These are phyloP conservation scores for Notoglanidium macrostoma DNA, from an alignment of 2,797 vertebrate genomes.

Conservation along the genomic window DNA sequence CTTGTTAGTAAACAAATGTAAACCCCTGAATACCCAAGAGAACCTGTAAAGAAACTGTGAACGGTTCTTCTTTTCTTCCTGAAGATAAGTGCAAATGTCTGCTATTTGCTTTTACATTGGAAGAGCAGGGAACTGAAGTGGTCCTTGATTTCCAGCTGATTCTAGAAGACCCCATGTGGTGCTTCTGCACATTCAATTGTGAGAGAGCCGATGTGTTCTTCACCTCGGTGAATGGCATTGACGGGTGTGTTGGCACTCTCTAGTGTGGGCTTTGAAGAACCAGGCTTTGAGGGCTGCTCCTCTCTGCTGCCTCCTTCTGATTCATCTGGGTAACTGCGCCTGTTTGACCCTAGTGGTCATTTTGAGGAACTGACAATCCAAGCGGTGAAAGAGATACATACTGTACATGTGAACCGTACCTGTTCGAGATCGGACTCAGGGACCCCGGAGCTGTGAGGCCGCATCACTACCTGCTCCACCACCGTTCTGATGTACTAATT, in stretches of 20 bases:
- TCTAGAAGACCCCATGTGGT: constrained; percentile 17
- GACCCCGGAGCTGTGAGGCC: not conserved
- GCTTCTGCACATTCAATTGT: not conserved
- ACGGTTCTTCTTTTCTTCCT: not conserved
- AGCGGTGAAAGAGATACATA: not conserved
- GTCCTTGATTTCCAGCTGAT: constrained; percentile 6
- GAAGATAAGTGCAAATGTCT: not conserved
- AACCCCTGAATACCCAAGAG: not conserved
- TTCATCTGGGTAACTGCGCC: not conserved
- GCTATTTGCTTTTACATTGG: constrained; percentile 35
- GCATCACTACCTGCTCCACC: not conserved
- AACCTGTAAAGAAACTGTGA: not conserved
- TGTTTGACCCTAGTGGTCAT: not conserved
- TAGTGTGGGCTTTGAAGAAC: constrained; percentile 31
- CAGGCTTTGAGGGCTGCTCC: not conserved
- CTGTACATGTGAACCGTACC: not conserved
- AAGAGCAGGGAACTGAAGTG: not conserved
- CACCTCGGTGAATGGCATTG: not conserved
- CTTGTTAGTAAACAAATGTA: not conserved
- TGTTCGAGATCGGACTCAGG: not conserved
- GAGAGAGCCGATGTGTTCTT: constrained; percentile 25
- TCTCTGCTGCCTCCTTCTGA: constrained; percentile 43
- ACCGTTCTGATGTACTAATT: not conserved
- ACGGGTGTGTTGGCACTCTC: constrained; percentile 46
- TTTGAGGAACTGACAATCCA: not conserved